Evolutionary conservation across 1,140 invertebrate species (phyloP).

Genomic region (Ridgeia piscesae): DNA sequence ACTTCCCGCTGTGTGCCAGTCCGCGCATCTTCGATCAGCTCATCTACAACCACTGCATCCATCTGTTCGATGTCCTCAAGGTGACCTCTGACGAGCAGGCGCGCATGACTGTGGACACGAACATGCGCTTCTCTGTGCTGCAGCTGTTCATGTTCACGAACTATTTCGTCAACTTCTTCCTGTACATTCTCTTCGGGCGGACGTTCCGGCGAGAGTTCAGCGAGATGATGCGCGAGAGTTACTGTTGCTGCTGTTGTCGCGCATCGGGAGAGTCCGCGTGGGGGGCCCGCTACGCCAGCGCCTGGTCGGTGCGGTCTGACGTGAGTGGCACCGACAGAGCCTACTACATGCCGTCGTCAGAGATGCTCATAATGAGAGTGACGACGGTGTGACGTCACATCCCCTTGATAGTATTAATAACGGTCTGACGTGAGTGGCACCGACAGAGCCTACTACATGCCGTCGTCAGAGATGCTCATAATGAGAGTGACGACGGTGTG

Average conservation of each 20-base stretch:
- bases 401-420: too few relatives aligned
- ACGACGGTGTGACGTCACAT: not conserved
- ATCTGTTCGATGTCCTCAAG: not conserved
- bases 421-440: too few relatives aligned
- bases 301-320: not conserved
- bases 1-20: not conserved
- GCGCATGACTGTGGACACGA: not conserved
- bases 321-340: not conserved
- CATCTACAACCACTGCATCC: not conserved
- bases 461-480: too few relatives aligned
- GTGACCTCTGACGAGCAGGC: not conserved
- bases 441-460: too few relatives aligned
- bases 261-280: not conserved
- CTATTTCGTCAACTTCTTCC: not conserved
- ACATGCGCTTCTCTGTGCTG: not conserved
- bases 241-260: not conserved
- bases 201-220: not conserved
- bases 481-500: too few relatives aligned
- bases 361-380: not conserved
- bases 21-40: not conserved
- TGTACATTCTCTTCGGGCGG: not conserved
- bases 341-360: not conserved
- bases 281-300: not conserved
- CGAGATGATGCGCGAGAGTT: not conserved
- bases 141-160: conserved; percentile 4